These are phyloP conservation scores for Paguma larvata DNA, from an alignment of 2,797 vertebrate genomes.

Conservation along the genomic window DNA sequence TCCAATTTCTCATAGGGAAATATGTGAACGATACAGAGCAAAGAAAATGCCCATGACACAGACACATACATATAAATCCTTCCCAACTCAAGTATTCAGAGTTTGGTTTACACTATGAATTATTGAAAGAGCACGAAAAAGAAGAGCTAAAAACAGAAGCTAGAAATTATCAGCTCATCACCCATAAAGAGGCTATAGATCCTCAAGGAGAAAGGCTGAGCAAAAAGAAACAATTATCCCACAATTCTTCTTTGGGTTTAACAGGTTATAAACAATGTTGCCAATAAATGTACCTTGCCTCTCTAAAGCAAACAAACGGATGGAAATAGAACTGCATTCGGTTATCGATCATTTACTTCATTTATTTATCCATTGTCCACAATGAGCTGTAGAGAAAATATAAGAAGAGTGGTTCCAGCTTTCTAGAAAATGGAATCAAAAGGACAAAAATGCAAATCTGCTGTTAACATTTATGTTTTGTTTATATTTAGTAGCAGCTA, in stretches of 20 bases:
- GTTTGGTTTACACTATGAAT: conserved; percentile 35
- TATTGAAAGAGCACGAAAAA: conserved; percentile 41
- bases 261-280: conserved; percentile 42
- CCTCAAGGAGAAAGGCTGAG: conserved; percentile 46
- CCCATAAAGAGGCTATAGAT: conserved; percentile 58
- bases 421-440: conserved; percentile 33
- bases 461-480: conserved; percentile 21
- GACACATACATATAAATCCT: conserved; percentile 42
- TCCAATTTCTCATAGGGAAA: conserved; percentile 66
- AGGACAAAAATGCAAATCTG: neutral
- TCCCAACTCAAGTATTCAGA: conserved; percentile 16
- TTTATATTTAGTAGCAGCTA: neutral
- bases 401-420: neutral
- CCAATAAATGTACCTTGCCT: conserved; percentile 66
- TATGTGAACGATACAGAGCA: neutral
- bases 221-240: conserved; percentile 68
- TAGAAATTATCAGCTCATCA: conserved; percentile 64
- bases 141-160: conserved; percentile 53
- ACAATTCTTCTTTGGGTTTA: conserved; percentile 57
- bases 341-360: conserved; percentile 55
- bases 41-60: conserved; percentile 54
- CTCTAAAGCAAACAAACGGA: conserved; percentile 74
- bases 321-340: conserved; percentile 46
- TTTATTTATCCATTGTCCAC: conserved; percentile 41
- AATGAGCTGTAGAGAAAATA: conserved; percentile 33